phyloP scores from a whole-genome alignment of 2,797 vertebrate genomes.

The Ptychadena robeensis region DNA sequence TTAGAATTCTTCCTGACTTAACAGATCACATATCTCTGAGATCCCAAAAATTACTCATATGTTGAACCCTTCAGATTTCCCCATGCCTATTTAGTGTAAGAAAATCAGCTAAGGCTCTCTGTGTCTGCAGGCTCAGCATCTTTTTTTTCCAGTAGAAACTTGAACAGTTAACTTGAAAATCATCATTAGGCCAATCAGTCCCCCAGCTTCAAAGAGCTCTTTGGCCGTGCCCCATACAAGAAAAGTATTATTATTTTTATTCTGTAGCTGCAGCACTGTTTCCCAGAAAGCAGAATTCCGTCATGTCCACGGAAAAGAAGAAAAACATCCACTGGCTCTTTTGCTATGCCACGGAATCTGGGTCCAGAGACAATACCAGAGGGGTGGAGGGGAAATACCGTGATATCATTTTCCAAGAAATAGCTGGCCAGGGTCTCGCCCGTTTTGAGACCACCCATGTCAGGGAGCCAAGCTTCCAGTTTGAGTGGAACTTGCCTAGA shows the following conservation, averaged over 20 bases:
- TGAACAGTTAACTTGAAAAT: conserved; percentile 43
- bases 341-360: conserved; percentile 47
- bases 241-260: conserved; percentile 22
- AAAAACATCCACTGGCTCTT: conserved; percentile 38
- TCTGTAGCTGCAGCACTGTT: conserved; percentile 28
- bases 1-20: not conserved
- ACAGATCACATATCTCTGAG: not conserved
- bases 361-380: conserved; percentile 59
- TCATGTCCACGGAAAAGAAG: conserved; percentile 49
- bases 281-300: conserved; percentile 46
- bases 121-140: not conserved
- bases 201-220: conserved; percentile 18
- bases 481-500: not conserved
- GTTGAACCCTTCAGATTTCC: not conserved
- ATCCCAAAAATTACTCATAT: not conserved
- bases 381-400: conserved; percentile 18
- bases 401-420: conserved; percentile 55
- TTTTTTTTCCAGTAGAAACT: conserved; percentile 16
- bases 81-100: not conserved
- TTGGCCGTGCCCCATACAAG: conserved; percentile 2
- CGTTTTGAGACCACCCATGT: conserved; percentile 47
- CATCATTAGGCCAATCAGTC: conserved; percentile 28
- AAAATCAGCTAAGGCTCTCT: not conserved
- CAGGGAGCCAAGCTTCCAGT: conserved; percentile 7
- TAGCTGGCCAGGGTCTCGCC: conserved; percentile 28